Percentiles rank a stretch among this genome's conserved stretches.
phyloP scores from a whole-genome alignment of 2,113 vertebrate species.

The Morone saxatilis region DNA sequence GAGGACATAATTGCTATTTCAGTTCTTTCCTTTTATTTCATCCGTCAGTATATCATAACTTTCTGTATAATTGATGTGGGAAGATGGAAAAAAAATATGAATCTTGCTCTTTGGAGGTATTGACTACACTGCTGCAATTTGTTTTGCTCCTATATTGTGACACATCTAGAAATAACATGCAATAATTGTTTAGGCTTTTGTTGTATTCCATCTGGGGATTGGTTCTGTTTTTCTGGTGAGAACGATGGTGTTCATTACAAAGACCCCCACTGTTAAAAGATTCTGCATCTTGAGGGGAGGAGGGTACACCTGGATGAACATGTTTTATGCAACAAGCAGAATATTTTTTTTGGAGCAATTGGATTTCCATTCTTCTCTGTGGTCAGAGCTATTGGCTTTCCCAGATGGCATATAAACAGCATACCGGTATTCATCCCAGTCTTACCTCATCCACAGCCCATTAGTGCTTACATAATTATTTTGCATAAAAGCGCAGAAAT shows the following conservation, averaged over 20 bases:
- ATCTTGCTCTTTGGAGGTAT: conserved; percentile 22
- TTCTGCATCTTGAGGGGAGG: conserved; percentile 26
- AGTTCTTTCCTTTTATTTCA: conserved; percentile 39
- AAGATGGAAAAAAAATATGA: conserved; percentile 25
- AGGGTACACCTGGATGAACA: conserved; percentile 44
- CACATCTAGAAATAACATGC: conserved; percentile 27
- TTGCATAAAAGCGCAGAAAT: background rate
- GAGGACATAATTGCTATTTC: conserved; percentile 42
- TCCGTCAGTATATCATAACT: conserved; percentile 26
- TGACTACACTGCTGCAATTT: conserved; percentile 19
- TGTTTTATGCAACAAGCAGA: conserved; percentile 49
- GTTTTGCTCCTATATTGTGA: conserved; percentile 11
- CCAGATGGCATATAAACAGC: conserved; percentile 41
- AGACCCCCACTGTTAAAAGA: conserved; percentile 20
- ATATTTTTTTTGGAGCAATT: conserved; percentile 17
- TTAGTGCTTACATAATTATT: conserved; percentile 11
- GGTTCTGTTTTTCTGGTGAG: conserved; percentile 23
- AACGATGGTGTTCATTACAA: conserved; percentile 17
- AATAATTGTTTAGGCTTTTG: conserved; percentile 21
- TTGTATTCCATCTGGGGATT: conserved; percentile 4
- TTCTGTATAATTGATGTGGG: conserved; percentile 28
- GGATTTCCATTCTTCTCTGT: conserved; percentile 32
- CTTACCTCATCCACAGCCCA: conserved; percentile 39
- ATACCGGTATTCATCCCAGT: conserved; percentile 8
- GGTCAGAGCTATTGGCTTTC: conserved; percentile 34